Base-by-base conservation (phyloP, 2,888 invertebrate genomes). In the Dexiosoma caninum region DNA sequence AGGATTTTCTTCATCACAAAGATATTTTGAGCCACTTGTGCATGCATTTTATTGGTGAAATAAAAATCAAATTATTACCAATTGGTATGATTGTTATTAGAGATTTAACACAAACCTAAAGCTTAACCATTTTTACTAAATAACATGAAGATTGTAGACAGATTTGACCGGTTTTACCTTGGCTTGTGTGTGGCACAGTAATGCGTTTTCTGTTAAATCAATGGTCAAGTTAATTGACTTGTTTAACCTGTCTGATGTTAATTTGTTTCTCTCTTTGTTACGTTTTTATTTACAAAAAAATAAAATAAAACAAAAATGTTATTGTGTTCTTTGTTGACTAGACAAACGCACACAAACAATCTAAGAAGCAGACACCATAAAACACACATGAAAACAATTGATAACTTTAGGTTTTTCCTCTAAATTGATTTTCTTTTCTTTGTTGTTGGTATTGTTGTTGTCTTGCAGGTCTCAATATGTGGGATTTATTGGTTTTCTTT, bases 181-280 rank as follows among this genome's bases (percentile, higher is more conserved):
- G 27, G 27, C 27, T 27, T 37, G 44, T 62, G 55, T 69, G 69
- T 51, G 60, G 53, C 46, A 35, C 23, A 44, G 16, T 55, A 55
- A 55, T 59, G 40, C n/a, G n/a, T n/a, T 53, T 16, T 59, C 32
- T 51, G 42, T 42, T 55, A 44, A 55, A 55, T 60, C 53, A 69
- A 69, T 44, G 10, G 14, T 19, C 46, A 76, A 55, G 27, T 62
- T 62, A 69, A 76, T 69, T 70, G 60, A 76, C 60, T 55, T 46
- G 42, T 69, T n/a, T 44, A 21, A 16, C 37, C 44, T 76, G 42
- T 49, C 51, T 75, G 30, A 51, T 51, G 9, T 19, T 16, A 10
- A 10, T 70, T 44, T 57, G n/a, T 21, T 10, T 16, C 37, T 37
- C n/a, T 19, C 9, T 16, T 37, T 19, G n/a, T 32, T 23, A 21